A percentile compares a stretch with the other conserved stretches of the same genome.
These are phyloP conservation scores for Molossus molossus DNA, from an alignment of 2,797 vertebrate genomes.

Conservation along the genomic window DNA sequence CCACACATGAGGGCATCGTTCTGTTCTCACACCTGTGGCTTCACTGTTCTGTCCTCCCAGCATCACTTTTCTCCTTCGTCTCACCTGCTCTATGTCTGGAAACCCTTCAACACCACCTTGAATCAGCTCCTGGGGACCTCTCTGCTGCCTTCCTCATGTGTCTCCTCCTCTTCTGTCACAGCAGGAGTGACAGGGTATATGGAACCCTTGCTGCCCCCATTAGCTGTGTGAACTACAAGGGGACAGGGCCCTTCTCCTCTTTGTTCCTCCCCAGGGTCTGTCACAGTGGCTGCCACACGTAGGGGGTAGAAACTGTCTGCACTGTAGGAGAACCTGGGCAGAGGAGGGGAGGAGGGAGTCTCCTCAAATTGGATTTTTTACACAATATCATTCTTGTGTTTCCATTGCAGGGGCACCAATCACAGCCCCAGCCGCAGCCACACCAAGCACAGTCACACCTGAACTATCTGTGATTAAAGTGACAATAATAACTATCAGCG, in stretches of 20 bases:
- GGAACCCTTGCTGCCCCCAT: background rate
- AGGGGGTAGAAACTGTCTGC: accelerated
- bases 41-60: background rate
- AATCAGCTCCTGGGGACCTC: background rate
- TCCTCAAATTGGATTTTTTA: background rate
- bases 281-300: accelerated
- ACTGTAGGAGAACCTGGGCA: accelerated
- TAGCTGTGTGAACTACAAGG: background rate
- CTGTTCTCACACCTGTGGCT: background rate
- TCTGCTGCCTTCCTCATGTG: accelerated
- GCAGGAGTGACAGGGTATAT: background rate
- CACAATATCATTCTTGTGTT: no score
- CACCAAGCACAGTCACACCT: no score
- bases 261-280: accelerated
- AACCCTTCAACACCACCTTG: background rate
- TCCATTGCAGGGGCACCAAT: no score
- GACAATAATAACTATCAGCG: no score
- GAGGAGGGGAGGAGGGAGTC: accelerated
- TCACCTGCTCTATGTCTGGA: background rate
- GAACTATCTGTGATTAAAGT: no score
- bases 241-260: no score
- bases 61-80: background rate
- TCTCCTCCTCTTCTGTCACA: background rate
- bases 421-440: background rate
- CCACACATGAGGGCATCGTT: no score